Evolutionary conservation across 1,140 invertebrate genomes (phyloP), one percentile per base, ranked within the genome.

Genomic region (Tetraneura akinire): DNA sequence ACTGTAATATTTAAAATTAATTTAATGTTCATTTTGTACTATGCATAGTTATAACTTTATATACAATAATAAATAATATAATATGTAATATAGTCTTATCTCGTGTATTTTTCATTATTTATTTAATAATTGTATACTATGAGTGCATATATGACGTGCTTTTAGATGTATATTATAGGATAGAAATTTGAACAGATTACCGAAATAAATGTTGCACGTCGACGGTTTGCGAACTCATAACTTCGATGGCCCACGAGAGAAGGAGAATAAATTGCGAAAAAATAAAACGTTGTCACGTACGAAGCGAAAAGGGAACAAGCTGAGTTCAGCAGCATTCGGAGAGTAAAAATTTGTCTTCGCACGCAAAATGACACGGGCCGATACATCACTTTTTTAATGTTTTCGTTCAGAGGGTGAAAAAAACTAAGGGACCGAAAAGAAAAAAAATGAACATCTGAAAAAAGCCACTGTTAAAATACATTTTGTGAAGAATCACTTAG

Each of bases 321-420:
- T 13, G 53, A 57, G 71, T 76, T 76, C 57, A 55, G 71, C 57
- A 55, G 71, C 71, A 57, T 76, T 76, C 14, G 51, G 49, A 55
- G 51, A 21, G 29, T 14, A 76, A 51, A 76, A 55, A 76, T 76
- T 76, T 57, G 71, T 76, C 71, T 55, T 57, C 53, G 51, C 29
- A 32, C 71, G 32, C 53, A 53, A 76, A 76, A 57, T 76, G 71
- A 76, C 51, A 14, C 49, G 71, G 14, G 21, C 71, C 71, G 71
- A 76, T 76, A 76, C 71, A 76, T 76, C 71, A 76, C 71, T 76
- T 76, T 76, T 76, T 57, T 76, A 76, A 76, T 76, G 71, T 76
- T 76, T 76, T 42, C 51, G 32, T 32, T 37, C n/a, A 32, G 21
- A 8, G 32, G 4, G 21, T 16, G 11, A n/a, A 32, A 55, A 53